Conservation (phyloP, 1,140 invertebrate genomes). For the Phymorhynchus buccinoides region DNA sequence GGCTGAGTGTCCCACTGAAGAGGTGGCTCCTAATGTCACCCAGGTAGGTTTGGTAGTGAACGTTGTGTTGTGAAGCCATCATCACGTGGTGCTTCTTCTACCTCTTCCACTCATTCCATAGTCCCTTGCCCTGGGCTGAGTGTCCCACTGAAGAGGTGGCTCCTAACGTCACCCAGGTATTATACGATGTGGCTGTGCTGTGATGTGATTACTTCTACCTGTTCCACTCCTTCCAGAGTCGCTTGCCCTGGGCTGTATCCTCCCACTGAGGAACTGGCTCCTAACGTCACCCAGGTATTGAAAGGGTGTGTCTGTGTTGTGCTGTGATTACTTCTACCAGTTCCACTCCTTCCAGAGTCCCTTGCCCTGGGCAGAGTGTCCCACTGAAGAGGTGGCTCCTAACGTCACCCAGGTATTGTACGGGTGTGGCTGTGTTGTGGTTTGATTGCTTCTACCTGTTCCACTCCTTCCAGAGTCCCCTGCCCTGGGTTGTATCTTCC, state of each 20-base stretch:
- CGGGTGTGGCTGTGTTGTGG: not conserved
- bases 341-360: slow-evolving; percentile 74
- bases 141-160: slow-evolving; percentile 76
- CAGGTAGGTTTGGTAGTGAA: not conserved
- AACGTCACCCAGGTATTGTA: slow-evolving; percentile 48
- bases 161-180: slow-evolving; percentile 48
- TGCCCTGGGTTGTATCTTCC: slow-evolving; percentile 93
- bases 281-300: slow-evolving; percentile 38
- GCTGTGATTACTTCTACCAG: slow-evolving; percentile 90
- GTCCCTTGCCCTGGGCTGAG: slow-evolving; percentile 90
- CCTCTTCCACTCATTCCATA: slow-evolving; percentile 76
- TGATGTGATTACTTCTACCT: slow-evolving; percentile 88
- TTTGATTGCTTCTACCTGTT: slow-evolving; percentile 92
- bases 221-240: slow-evolving; percentile 74
- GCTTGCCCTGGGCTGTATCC: slow-evolving; percentile 94
- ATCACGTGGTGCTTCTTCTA: slow-evolving; percentile 98
- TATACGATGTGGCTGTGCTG: not conserved
- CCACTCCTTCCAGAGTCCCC: slow-evolving; percentile 73
- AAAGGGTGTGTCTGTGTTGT: slow-evolving; percentile 39
- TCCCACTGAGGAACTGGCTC: slow-evolving; percentile 54
- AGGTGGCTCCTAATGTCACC: slow-evolving; percentile 48
- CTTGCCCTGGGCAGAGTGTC: slow-evolving; percentile 94
- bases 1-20: slow-evolving; percentile 83
- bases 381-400: slow-evolving; percentile 47
- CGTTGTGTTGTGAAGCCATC: slow-evolving; percentile 76